These are phyloP conservation scores for Yponomeuta plumbellus DNA, from an alignment of 2,888 invertebrate genomes.

Conservation along the genomic window DNA sequence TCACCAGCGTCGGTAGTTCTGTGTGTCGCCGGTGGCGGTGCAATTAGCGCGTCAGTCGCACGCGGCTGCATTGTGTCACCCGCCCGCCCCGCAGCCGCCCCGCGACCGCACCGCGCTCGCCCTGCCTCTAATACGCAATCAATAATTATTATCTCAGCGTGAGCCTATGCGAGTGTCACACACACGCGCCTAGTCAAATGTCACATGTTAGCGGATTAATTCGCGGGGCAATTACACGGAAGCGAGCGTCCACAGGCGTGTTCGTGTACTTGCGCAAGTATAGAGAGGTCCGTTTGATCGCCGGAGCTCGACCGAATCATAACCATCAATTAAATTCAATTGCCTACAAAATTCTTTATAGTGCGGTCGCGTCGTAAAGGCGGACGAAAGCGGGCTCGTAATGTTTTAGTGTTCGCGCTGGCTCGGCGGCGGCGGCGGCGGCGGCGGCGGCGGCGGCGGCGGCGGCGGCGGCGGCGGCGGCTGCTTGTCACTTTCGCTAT, in stretches of 20 bases:
- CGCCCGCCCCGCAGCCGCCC: neutral
- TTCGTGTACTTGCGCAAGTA: neutral
- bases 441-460: neutral
- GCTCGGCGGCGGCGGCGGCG: neutral
- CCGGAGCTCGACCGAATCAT: neutral
- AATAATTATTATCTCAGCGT: conserved; percentile 72
- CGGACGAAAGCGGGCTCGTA: conserved; percentile 1
- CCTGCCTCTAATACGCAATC: conserved; percentile 63
- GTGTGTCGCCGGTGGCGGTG: neutral
- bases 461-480: neutral
- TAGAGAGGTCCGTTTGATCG: neutral
- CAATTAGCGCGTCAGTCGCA: conserved; percentile 2
- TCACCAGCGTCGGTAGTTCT: neutral
- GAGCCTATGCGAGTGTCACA: neutral
- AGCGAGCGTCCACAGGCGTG: neutral
- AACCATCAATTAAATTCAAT: conserved; percentile 3
- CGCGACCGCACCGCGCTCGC: neutral
- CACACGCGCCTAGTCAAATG: neutral
- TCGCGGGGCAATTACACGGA: neutral
- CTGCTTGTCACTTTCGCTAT: neutral
- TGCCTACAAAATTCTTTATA: conserved; percentile 1
- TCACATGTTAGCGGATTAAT: conserved; percentile 3
- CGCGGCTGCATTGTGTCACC: neutral
- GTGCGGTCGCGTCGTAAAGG: conserved; percentile 1
- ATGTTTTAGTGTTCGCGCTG: neutral